phyloP scores from a whole-genome alignment of 1,140 invertebrate genomes.

The Dendrolimus punctatus region DNA sequence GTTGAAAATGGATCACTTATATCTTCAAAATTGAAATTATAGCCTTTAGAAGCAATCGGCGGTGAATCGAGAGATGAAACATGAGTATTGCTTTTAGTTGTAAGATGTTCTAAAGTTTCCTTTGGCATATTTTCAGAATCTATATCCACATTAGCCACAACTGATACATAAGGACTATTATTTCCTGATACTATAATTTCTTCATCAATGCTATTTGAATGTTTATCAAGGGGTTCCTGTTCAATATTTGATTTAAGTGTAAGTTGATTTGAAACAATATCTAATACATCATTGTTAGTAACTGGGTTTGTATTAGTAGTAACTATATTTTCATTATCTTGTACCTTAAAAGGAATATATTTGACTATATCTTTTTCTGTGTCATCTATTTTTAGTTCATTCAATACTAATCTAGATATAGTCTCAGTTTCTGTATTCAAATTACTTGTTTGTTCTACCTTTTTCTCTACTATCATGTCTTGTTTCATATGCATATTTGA shows the following conservation, averaged over 20 bases:
- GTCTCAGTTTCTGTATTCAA: no score
- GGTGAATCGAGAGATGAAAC: slow-evolving; percentile 22
- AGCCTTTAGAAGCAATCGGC: slow-evolving; percentile 39
- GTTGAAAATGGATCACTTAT: slow-evolving; percentile 58
- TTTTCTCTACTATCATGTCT: no score
- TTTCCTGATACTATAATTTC: slow-evolving; percentile 36
- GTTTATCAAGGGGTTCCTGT: background rate
- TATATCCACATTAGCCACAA: slow-evolving; percentile 19
- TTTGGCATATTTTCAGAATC: slow-evolving; percentile 4
- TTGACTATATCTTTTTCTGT: slow-evolving; percentile 2
- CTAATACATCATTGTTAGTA: no score
- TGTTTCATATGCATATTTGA: no score
- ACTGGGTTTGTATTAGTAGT: no score
- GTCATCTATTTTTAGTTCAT: background rate
- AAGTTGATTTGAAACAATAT: no score
- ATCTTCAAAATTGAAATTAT: slow-evolving; percentile 57
- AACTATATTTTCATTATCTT: no score
- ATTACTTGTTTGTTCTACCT: no score
- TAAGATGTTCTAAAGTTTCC: slow-evolving; percentile 15
- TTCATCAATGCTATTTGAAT: slow-evolving; percentile 14
- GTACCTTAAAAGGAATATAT: background rate
- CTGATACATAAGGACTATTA: slow-evolving; percentile 39
- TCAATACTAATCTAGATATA: no score
- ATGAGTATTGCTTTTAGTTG: slow-evolving; percentile 17
- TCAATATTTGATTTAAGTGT: background rate